Percentiles rank a stretch among this genome's conserved stretches.
Conservation (phyloP, 1,140 invertebrate species). For the Saccostrea cuccullata region DNA sequence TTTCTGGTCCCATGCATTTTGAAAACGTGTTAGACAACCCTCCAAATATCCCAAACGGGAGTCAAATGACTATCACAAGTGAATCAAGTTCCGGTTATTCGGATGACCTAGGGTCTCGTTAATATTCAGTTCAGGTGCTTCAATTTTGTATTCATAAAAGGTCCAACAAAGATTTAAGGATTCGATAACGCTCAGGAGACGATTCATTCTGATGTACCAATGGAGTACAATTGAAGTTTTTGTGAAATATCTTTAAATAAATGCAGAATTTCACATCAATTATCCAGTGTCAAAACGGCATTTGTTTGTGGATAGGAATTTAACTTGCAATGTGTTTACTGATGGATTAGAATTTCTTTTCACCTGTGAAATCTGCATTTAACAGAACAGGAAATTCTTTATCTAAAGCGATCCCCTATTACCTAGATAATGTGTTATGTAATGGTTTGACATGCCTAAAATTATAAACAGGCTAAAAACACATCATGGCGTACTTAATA, state of each 20-base stretch:
- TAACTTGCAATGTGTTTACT: not conserved
- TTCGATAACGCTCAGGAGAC: not conserved
- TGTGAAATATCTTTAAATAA: not conserved
- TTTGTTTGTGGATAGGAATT: not conserved
- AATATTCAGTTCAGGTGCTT: not conserved
- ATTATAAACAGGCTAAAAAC: not conserved
- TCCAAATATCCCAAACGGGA: conserved; percentile 3
- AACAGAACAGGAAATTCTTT: not conserved
- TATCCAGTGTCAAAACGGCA: not conserved
- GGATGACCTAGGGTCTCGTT: not conserved
- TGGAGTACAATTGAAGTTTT: not conserved
- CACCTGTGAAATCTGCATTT: not conserved
- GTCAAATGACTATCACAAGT: not conserved
- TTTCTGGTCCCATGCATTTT: conserved; percentile 43
- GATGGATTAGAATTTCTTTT: not conserved
- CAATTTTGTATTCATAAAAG: not conserved
- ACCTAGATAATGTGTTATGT: not conserved
- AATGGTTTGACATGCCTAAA: not conserved
- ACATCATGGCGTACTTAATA: not conserved
- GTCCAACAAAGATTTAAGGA: not conserved
- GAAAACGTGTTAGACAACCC: conserved; percentile 40
- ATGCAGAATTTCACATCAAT: not conserved
- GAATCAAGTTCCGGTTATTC: conserved; percentile 19
- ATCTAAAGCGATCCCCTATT: not conserved
- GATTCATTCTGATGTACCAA: not conserved